Base-by-base conservation (phyloP, 2,888 invertebrate genomes). In the Chymomyza procnemis region DNA sequence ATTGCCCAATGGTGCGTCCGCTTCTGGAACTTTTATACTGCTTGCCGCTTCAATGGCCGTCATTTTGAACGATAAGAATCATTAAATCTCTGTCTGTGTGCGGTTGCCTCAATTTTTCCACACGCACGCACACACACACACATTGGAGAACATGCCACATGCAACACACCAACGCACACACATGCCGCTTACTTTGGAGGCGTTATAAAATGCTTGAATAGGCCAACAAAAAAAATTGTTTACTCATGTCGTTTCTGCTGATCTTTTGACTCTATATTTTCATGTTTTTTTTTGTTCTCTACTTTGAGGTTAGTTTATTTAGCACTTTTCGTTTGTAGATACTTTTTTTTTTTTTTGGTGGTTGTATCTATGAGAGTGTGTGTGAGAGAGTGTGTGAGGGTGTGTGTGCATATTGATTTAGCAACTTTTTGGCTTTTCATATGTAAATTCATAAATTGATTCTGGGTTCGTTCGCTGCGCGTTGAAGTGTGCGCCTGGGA, bases 31-130 rank as follows among this genome's bases (percentile, higher is more conserved):
- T 30, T 14, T 46, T 55, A 57, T 46, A 66, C 57, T 50, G 50
- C 58, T 55, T 66, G 60, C 54, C 61, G 47, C 48, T 68, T 68
- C 66, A 64, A 52, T 67, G 67, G 8, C 3, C 34, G 12, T 69
- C 69, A 66, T 55, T 66, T 61, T 50, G 59, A 60, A 67, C 71
- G 64, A 79, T 69, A 55, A 80, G 65, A 74, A 67, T 72, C 76
- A 78, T 71, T 78, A 64, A 76, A 72, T 78, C 64, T 69, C 60
- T 56, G 57, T 69, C 60, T 56, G 57, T 67, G 62, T 56, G 60
- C 66, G 64, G 63, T 58, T 68, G 62, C 46, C 50, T 64, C 58
- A 64, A 63, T 57, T n/a, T 16, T 30, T 9, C 22, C 26, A 50
- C 34, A n/a, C 12, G 5, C 21, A 55, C 26, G 5, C 18, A 21